Evolutionary conservation across 2,113 vertebrate genomes (phyloP).

Genomic region (Okapia johnstoni): DNA sequence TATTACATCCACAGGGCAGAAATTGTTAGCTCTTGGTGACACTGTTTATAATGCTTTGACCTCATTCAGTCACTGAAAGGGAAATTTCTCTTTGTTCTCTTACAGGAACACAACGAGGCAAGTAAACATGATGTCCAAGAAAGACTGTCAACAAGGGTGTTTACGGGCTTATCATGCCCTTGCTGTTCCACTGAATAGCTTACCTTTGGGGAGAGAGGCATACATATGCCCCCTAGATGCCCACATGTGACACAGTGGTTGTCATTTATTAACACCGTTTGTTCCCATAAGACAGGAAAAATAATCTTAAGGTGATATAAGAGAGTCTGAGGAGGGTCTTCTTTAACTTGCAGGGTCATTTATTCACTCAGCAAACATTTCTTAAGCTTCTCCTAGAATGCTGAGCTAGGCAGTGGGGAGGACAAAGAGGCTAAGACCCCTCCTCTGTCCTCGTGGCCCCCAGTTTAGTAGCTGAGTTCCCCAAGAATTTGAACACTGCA

Average conservation of each 20-base stretch:
- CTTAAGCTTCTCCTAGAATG: not conserved
- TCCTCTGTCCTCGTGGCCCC: not conserved
- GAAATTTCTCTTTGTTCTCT: slow-evolving; percentile 37
- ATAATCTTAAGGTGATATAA: not conserved
- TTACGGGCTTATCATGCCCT: not conserved
- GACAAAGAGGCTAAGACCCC: not conserved
- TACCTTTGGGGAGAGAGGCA: not conserved
- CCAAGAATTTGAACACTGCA: not conserved
- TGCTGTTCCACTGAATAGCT: not conserved
- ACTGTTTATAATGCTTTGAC: not conserved
- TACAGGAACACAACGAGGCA: not conserved
- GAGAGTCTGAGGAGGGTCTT: not conserved
- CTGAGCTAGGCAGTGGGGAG: not conserved
- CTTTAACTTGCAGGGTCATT: not conserved
- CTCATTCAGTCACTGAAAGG: slow-evolving; percentile 16
- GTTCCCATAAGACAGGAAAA: not conserved
- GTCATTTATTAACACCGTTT: not conserved
- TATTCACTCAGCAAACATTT: not conserved
- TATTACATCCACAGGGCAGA: not conserved
- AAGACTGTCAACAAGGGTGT: not conserved
- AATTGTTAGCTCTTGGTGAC: not conserved
- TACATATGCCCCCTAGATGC: not conserved
- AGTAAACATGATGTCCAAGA: not conserved
- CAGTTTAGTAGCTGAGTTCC: not conserved
- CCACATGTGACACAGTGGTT: not conserved